Evolutionary conservation across 2,888 invertebrate species (phyloP).

Genomic region (Agonopterix heracliana): DNA sequence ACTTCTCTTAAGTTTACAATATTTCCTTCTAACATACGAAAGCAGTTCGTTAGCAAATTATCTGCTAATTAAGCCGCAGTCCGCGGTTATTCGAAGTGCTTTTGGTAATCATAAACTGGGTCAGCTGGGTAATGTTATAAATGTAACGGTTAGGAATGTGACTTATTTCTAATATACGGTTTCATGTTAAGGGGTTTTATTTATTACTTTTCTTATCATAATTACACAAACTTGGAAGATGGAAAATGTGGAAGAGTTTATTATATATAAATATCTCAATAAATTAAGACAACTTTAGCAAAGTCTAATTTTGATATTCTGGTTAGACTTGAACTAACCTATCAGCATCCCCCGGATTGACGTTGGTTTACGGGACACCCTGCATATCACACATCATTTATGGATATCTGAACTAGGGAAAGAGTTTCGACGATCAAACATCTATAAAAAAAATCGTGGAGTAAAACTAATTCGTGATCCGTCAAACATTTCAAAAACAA

Average conservation of each 20-base stretch:
- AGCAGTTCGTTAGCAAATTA: conserved; percentile 34
- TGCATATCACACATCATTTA: too few species aligned
- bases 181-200: neutral
- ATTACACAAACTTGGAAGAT: too few species aligned
- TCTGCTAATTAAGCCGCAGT: conserved; percentile 39
- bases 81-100: conserved; percentile 8
- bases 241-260: too few species aligned
- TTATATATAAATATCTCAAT: too few species aligned
- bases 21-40: conserved; percentile 23
- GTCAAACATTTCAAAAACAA: conserved; percentile 68
- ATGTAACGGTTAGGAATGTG: neutral
- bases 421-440: neutral
- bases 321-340: too few species aligned
- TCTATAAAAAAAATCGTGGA: conserved; percentile 8
- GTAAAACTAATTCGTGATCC: conserved; percentile 56
- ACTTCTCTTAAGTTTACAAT: conserved; percentile 25
- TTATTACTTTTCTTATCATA: too few species aligned
- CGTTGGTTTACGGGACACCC: too few species aligned
- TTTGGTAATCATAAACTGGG: conserved; percentile 13
- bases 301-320: too few species aligned
- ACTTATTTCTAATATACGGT: neutral
- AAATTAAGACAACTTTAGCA: too few species aligned
- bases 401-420: too few species aligned
- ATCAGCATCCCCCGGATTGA: too few species aligned
- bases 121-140: conserved; percentile 11